Evolutionary conservation across 2,888 invertebrate species (phyloP), one percentile per base, ranked within the genome.

Genomic region (Sarcophaga rosellei): DNA sequence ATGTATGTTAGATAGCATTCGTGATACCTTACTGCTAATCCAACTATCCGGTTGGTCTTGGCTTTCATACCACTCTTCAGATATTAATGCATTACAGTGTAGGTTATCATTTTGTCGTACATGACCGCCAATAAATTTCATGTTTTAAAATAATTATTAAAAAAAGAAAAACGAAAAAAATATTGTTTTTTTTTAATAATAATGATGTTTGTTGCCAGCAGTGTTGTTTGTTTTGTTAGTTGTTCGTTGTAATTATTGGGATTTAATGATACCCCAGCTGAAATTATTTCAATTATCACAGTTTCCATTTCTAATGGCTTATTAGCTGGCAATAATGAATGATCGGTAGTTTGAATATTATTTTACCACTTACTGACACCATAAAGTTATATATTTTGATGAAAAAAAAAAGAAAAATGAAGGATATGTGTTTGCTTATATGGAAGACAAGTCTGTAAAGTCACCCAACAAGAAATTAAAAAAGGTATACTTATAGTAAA

Each of bases 261-360:
- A 66, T 20, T 79, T 79, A 81, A 81, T 81, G 23, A 83, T 76
- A 78, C 21, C 45, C 63, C 57, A 57, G 20, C 63, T 76, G 20
- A 83, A 85, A 78, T 85, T 78, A 57, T 57, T 77, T 63, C 80
- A 85, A 77, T 85, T 87, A 87, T 85, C 82, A 68, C 87, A 63
- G 61, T 79, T 79, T 83, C 23, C 69, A 70, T 83, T 68, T 79
- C 59, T 68, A 82, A 75, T 77, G n/a, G 21, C 69, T 79, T 63
- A n/a, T 70, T 78, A 53, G 25, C 20, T 47, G 45, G 20, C 20
- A 17, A 8, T 20, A 21, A 20, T 35, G 45, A 15, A 57, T 20
- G 61, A 61, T 61, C 21, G 61, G 10, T 21, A 21, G 20, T 53
- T 10, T 21, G 5, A 17, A 23, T 53, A 25, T 63, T 25, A 53